A percentile compares a stretch with the other conserved stretches of the same genome.
phyloP scores from a whole-genome alignment of 2,113 vertebrate species.

The Phrynosoma platyrhinos region DNA sequence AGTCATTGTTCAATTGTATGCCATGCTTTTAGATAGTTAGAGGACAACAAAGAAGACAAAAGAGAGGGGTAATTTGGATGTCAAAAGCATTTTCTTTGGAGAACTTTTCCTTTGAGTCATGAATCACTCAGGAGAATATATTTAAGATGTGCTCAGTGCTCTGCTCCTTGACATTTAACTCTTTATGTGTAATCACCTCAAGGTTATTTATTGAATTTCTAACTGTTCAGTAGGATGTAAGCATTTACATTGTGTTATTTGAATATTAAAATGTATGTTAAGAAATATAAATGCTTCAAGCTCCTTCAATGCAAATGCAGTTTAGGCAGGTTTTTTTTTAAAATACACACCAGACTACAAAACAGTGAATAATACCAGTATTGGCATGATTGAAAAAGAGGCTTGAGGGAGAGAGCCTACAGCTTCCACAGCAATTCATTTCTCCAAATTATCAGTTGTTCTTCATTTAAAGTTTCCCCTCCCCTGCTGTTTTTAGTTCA shows the following conservation, averaged over 20 bases:
- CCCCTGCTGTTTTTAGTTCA: not conserved
- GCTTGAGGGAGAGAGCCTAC: not conserved
- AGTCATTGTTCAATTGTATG: constrained; percentile 18
- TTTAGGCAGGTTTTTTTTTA: not conserved
- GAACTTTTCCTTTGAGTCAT: not conserved
- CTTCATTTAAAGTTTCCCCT: not conserved
- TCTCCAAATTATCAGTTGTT: not conserved
- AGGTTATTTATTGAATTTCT: not conserved
- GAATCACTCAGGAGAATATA: not conserved
- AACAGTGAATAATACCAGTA: not conserved
- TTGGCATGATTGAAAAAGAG: too few relatives aligned
- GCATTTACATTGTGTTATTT: not conserved
- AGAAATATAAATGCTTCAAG: not conserved
- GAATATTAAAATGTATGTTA: constrained; percentile 2
- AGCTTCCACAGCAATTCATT: not conserved
- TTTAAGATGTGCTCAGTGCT: constrained; percentile 3
- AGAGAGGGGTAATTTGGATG: constrained; percentile 24
- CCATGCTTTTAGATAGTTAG: constrained; percentile 12
- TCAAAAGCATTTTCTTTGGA: not conserved
- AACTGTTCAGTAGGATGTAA: not conserved
- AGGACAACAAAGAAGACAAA: not conserved
- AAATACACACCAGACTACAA: not conserved
- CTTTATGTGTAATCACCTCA: not conserved
- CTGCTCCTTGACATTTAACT: constrained; percentile 11
- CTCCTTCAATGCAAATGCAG: not conserved